phyloP scores from a whole-genome alignment of 2,888 invertebrate genomes.

The Tiphia femorata region DNA sequence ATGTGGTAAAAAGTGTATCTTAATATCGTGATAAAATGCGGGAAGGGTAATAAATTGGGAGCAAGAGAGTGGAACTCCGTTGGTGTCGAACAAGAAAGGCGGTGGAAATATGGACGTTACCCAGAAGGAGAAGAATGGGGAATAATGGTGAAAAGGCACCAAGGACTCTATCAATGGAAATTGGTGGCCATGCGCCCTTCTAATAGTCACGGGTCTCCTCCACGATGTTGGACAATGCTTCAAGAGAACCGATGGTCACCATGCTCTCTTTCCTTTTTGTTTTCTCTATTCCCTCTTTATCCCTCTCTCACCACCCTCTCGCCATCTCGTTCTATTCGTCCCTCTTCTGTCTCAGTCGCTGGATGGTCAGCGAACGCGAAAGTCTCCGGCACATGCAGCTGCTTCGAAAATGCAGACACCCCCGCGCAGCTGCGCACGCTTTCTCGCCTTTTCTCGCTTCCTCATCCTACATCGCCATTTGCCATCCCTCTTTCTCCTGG shows the following conservation, averaged over 20 bases:
- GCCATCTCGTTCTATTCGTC: background rate
- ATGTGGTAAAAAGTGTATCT: too few relatives aligned
- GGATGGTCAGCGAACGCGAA: slow-evolving; percentile 37
- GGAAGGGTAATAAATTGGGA: too few relatives aligned
- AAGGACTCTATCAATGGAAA: slow-evolving; percentile 59
- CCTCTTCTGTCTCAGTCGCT: slow-evolving; percentile 9
- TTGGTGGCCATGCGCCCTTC: slow-evolving; percentile 47
- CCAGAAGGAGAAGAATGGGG: slow-evolving; percentile 46
- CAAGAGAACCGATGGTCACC: slow-evolving; percentile 40
- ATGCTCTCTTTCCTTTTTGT: slow-evolving; percentile 7
- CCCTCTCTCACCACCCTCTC: background rate
- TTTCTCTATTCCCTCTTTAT: slow-evolving; percentile 7
- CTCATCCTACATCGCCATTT: background rate
- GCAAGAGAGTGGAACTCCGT: too few relatives aligned
- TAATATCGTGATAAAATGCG: too few relatives aligned
- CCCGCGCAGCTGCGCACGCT: slow-evolving; percentile 38
- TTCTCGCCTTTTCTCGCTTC: slow-evolving; percentile 4
- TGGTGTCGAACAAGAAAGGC: too few relatives aligned
- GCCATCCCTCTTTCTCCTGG: background rate
- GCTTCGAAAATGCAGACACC: slow-evolving; percentile 40
- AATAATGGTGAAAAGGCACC: slow-evolving; percentile 52
- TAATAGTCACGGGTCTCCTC: slow-evolving; percentile 53
- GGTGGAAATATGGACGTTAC: too few relatives aligned
- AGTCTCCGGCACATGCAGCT: slow-evolving; percentile 30
- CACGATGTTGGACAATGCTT: slow-evolving; percentile 39